Conservation (phyloP, 2,888 invertebrate genomes). For the Teleiodes luculella region DNA sequence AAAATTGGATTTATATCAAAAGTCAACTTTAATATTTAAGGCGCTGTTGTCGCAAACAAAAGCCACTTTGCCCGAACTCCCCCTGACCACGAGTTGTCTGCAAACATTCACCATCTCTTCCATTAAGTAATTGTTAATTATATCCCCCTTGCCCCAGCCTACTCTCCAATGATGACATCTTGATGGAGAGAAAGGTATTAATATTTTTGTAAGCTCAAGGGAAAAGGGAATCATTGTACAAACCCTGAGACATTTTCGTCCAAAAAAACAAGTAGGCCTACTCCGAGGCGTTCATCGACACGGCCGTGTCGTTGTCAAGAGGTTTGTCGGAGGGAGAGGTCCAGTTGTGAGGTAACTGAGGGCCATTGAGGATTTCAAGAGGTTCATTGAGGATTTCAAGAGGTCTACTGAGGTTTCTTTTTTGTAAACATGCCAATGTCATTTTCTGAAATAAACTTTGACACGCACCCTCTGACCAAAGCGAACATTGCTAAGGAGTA, state of each 20-base stretch:
- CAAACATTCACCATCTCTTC: constrained; percentile 43
- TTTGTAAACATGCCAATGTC: no score
- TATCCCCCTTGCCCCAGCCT: constrained; percentile 34
- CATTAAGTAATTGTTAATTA: constrained; percentile 68
- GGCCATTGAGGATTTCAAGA: no score
- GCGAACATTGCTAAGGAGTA: no score
- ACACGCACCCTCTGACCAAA: no score
- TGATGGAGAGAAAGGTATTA: constrained; percentile 46
- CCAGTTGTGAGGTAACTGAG: no score
- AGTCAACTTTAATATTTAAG: constrained; percentile 11
- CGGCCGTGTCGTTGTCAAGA: no score
- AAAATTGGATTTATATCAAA: constrained; percentile 4
- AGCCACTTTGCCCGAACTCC: constrained; percentile 27
- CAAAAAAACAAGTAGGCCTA: no score
- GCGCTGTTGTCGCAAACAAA: constrained; percentile 5
- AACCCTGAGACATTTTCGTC: background rate
- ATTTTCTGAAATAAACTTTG: no score
- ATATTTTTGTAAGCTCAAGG: constrained; percentile 29
- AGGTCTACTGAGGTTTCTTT: no score
- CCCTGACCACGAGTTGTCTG: constrained; percentile 32
- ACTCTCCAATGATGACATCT: constrained; percentile 39
- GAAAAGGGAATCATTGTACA: constrained; percentile 16
- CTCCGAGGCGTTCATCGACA: no score
- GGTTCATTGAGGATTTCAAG: no score
- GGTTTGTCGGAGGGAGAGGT: no score